A percentile compares a stretch with the other conserved stretches of the same genome.
Evolutionary conservation across 1,140 invertebrate species (phyloP).

Genomic region (Schmidtea mediterranea): DNA sequence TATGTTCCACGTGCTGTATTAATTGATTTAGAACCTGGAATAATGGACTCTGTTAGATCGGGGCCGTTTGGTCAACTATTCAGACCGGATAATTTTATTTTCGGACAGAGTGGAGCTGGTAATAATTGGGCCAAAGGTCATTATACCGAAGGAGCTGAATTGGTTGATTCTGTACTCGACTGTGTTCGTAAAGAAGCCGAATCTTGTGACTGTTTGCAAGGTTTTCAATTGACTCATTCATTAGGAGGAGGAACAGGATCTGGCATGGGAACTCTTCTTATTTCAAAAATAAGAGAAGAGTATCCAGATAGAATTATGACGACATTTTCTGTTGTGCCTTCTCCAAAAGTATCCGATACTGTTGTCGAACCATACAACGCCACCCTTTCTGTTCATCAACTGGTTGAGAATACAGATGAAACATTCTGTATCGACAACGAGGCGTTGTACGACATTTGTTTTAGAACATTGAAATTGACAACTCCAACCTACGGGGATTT

Average conservation of each 20-base stretch:
- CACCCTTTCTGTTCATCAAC: constrained; percentile 40
- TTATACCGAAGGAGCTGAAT: constrained; percentile 61
- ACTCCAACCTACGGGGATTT: constrained; percentile 41
- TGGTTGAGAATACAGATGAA: constrained; percentile 47
- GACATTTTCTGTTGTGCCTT: constrained; percentile 28
- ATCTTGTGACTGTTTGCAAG: constrained; percentile 36
- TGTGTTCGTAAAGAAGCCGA: constrained; percentile 63
- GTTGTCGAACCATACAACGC: constrained; percentile 51
- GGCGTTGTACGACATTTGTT: constrained; percentile 51
- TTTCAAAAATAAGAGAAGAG: constrained; percentile 28
- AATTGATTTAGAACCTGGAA: constrained; percentile 69
- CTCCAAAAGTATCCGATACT: constrained; percentile 37
- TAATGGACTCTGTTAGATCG: constrained; percentile 68
- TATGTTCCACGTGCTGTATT: constrained; percentile 68
- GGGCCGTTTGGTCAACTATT: constrained; percentile 54
- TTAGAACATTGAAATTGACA: constrained; percentile 41
- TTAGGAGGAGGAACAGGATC: constrained; percentile 57
- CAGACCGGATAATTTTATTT: constrained; percentile 63
- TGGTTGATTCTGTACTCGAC: constrained; percentile 55
- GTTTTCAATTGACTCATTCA: constrained; percentile 38
- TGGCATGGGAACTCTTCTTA: constrained; percentile 54
- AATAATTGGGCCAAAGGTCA: constrained; percentile 73
- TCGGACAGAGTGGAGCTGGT: constrained; percentile 45
- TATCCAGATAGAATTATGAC: constrained; percentile 30
- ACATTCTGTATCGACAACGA: constrained; percentile 57